Conservation (phyloP, 1,140 invertebrate species). For the Antheraea mylitta region DNA sequence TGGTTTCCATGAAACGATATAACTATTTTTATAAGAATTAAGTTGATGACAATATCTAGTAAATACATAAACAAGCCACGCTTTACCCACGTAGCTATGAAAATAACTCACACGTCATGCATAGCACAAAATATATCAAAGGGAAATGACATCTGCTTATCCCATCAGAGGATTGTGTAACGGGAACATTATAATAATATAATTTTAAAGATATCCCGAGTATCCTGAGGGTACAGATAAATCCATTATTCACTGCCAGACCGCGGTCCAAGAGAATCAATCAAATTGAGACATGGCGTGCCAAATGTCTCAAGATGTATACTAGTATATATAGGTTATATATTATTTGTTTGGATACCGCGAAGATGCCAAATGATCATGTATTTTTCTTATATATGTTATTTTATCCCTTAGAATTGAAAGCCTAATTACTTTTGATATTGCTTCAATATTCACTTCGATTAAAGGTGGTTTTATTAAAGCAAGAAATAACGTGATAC, state of each 20-base stretch:
- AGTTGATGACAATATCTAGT: no score
- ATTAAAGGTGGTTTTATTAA: background rate
- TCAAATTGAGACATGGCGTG: background rate
- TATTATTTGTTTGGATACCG: background rate
- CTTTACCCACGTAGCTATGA: background rate
- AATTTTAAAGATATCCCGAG: background rate
- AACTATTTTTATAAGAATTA: no score
- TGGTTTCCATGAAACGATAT: no score
- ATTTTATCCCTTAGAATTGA: background rate
- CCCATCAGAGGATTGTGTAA: background rate
- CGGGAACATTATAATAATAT: background rate
- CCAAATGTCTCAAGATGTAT: background rate
- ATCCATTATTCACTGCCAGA: background rate
- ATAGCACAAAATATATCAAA: background rate
- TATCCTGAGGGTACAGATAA: background rate
- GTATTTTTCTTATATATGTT: background rate
- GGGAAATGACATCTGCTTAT: background rate
- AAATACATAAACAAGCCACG: no score
- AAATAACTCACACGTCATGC: background rate
- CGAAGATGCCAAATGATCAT: background rate
- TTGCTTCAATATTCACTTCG: no score
- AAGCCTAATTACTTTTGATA: background rate
- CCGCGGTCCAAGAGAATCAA: slow-evolving; percentile 3
- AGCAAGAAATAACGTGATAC: no score
- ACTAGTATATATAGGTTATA: background rate